Percentiles rank a stretch among this genome's conserved stretches.
phyloP scores from a whole-genome alignment of 2,888 invertebrate species.

The Drosophila paracracens region DNA sequence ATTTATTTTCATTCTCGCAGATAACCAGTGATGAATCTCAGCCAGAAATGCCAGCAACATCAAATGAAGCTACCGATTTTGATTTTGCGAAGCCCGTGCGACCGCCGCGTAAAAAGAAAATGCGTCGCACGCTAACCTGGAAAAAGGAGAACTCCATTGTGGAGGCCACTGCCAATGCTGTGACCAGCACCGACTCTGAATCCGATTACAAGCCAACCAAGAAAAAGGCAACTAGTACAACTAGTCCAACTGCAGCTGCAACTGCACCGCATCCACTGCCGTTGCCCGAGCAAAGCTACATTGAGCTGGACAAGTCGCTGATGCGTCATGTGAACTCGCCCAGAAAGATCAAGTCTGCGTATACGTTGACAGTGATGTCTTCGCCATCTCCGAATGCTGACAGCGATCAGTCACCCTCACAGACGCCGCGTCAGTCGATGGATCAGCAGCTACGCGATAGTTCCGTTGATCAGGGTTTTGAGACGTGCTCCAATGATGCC shows the following conservation, averaged over 20 bases:
- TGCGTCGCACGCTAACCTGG: slow-evolving; percentile 75
- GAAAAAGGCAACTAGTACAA: slow-evolving; percentile 43
- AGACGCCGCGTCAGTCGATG: slow-evolving; percentile 58
- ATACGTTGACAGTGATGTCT: slow-evolving; percentile 78
- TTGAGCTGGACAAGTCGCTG: slow-evolving; percentile 68
- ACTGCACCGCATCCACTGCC: not conserved
- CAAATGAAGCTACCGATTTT: slow-evolving; percentile 41
- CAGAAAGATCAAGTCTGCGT: slow-evolving; percentile 77
- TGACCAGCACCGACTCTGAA: slow-evolving; percentile 81
- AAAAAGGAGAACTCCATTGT: slow-evolving; percentile 78
- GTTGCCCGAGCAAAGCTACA: slow-evolving; percentile 51
- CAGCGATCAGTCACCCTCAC: slow-evolving; percentile 71
- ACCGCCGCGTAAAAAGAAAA: slow-evolving; percentile 80
- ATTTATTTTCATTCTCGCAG: slow-evolving; percentile 37
- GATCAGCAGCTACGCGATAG: slow-evolving; percentile 62
- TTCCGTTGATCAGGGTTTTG: slow-evolving; percentile 82
- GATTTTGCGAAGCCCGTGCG: slow-evolving; percentile 74
- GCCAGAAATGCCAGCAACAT: slow-evolving; percentile 46
- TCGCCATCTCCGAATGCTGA: slow-evolving; percentile 77
- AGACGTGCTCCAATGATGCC: slow-evolving; percentile 79
- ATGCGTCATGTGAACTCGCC: slow-evolving; percentile 79
- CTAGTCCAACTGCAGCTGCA: not conserved
- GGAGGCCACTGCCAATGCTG: slow-evolving; percentile 66
- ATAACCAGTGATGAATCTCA: slow-evolving; percentile 79
- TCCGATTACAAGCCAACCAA: slow-evolving; percentile 67